phyloP scores from a whole-genome alignment of 2,113 vertebrate genomes.

The Polypterus bichir region DNA sequence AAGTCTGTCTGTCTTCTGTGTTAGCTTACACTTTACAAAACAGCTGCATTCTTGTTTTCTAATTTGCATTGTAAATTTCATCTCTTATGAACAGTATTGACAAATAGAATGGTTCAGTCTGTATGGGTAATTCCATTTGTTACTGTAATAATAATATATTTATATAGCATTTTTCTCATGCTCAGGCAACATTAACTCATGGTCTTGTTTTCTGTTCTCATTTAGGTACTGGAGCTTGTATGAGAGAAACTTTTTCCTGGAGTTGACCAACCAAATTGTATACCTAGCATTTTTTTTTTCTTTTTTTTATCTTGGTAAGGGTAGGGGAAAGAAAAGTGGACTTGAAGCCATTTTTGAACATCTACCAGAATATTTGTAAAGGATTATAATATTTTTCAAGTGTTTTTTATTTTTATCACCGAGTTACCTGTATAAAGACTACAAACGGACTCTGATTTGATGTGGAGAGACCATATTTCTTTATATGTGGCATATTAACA shows the following conservation, averaged over 20 bases:
- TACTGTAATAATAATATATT: neutral
- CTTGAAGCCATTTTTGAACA: neutral
- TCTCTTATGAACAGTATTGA: neutral
- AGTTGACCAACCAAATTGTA: neutral
- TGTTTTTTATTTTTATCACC: conserved; percentile 24
- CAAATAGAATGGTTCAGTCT: too few relatives aligned
- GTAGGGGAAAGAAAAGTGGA: too few relatives aligned
- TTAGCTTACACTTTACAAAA: neutral
- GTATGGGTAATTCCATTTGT: too few relatives aligned
- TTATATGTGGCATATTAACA: conserved; percentile 17
- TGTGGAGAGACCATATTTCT: conserved; percentile 16
- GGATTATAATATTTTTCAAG: conserved; percentile 4
- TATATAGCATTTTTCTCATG: neutral
- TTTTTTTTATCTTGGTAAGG: too few relatives aligned
- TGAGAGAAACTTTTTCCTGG: conserved; percentile 51
- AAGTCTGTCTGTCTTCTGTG: neutral
- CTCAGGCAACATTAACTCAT: neutral
- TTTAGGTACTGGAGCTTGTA: conserved; percentile 86
- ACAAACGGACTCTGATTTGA: conserved; percentile 19
- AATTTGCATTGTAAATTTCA: neutral
- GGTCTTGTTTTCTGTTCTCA: conserved; percentile 3
- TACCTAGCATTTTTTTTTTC: too few relatives aligned
- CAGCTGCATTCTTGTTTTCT: neutral
- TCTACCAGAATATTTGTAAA: conserved; percentile 6
- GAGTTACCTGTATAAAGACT: conserved; percentile 19